Percentiles rank a stretch among this genome's conserved stretches.
phyloP scores from a whole-genome alignment of 2,888 invertebrate species.

The Lycocerus yunnanus region DNA sequence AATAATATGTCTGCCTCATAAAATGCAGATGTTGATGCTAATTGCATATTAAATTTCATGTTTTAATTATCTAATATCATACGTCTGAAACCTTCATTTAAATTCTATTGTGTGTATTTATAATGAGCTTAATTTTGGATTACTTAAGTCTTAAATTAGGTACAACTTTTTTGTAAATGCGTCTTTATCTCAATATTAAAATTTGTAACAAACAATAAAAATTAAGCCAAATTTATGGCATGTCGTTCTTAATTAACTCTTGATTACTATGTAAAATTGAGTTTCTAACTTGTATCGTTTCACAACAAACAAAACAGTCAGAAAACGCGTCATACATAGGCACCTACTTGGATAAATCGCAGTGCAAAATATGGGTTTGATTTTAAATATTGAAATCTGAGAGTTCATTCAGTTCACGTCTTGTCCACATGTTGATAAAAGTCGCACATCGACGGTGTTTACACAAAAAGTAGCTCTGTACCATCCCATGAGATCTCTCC shows the following conservation, averaged over 20 bases:
- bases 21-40: conserved; percentile 42
- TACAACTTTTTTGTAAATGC: neutral
- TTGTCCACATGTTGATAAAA: too few species aligned
- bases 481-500: too few species aligned
- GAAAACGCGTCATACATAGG: too few species aligned
- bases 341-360: too few species aligned
- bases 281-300: neutral
- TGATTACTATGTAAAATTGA: neutral
- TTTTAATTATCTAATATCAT: conserved; percentile 27
- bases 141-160: neutral
- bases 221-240: neutral
- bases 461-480: too few species aligned
- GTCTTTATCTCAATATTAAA: neutral
- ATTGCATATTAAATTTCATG: conserved; percentile 43
- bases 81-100: conserved; percentile 15
- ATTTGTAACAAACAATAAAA: neutral
- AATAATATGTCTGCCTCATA: conserved; percentile 37
- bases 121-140: neutral
- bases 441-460: too few species aligned
- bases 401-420: too few species aligned
- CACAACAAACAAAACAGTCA: neutral
- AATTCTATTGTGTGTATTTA: conserved; percentile 1
- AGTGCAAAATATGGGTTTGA: too few species aligned
- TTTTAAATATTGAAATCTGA: too few species aligned
- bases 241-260: neutral